These are phyloP conservation scores for Nothoprocta perdicaria DNA, from an alignment of 2,113 vertebrate species.

Conservation along the genomic window DNA sequence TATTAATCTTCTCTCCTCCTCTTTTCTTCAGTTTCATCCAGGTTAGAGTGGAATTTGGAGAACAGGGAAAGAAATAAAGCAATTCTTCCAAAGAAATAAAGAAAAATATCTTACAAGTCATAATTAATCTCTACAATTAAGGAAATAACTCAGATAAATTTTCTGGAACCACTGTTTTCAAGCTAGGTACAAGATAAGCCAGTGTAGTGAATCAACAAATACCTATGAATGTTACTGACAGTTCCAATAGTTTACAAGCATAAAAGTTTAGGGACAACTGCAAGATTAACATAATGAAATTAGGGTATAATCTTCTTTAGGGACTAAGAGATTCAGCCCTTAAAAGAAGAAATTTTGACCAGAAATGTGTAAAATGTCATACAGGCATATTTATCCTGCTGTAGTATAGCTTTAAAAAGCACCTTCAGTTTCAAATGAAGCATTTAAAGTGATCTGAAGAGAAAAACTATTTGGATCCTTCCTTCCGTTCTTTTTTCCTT, in stretches of 20 bases:
- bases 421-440: not conserved
- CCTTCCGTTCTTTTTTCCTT: not conserved
- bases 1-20: not conserved
- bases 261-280: not conserved
- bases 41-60: not conserved
- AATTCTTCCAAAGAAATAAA: not conserved
- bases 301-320: not conserved
- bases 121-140: not conserved
- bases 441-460: not conserved
- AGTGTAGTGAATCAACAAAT: not conserved
- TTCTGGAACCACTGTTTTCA: not conserved
- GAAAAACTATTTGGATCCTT: not conserved
- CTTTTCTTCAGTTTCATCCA: not conserved
- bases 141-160: not conserved
- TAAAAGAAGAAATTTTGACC: not conserved
- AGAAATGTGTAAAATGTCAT: not conserved
- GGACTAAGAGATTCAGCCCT: not conserved
- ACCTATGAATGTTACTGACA: not conserved
- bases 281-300: not conserved
- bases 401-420: not conserved
- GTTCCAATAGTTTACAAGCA: not conserved
- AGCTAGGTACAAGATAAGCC: not conserved
- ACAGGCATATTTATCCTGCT: not conserved
- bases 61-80: not conserved
- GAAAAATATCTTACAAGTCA: not conserved